Percentiles rank a stretch among this genome's conserved stretches.
These are phyloP conservation scores for Stratiomys singularior DNA, from an alignment of 2,888 invertebrate genomes.

Conservation along the genomic window DNA sequence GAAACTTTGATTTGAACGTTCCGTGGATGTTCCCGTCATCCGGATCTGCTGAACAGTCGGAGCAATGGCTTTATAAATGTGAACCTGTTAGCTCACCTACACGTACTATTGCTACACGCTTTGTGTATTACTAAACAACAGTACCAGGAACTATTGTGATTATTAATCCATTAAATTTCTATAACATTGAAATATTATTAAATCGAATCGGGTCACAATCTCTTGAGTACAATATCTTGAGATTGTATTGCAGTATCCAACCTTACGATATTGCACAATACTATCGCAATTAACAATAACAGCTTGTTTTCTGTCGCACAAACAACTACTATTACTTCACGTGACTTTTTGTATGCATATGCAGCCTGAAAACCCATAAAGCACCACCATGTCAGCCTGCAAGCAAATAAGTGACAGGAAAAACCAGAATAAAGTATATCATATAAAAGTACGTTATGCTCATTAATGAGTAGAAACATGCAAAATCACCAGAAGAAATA, in stretches of 20 bases:
- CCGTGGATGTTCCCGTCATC: too few species aligned
- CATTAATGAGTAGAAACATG: constrained; percentile 18
- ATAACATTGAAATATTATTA: too few species aligned
- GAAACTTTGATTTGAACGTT: too few species aligned
- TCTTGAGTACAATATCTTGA: too few species aligned
- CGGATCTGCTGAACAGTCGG: too few species aligned
- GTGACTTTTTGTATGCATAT: neutral
- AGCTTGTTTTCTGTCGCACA: neutral
- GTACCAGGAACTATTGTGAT: too few species aligned
- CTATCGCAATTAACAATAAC: neutral
- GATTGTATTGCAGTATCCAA: neutral
- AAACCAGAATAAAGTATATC: constrained; percentile 17
- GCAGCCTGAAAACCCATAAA: neutral
- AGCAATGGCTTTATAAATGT: too few species aligned
- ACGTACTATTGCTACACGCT: too few species aligned
- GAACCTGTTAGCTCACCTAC: too few species aligned
- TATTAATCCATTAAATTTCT: too few species aligned
- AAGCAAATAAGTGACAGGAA: constrained; percentile 18
- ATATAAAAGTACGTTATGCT: constrained; percentile 29
- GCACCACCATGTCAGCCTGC: neutral
- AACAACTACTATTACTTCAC: neutral
- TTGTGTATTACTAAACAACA: too few species aligned
- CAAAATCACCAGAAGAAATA: neutral
- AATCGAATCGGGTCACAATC: too few species aligned
- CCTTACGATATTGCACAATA: neutral